phyloP scores from a whole-genome alignment of 2,888 invertebrate species.

The Melolontha melolontha region DNA sequence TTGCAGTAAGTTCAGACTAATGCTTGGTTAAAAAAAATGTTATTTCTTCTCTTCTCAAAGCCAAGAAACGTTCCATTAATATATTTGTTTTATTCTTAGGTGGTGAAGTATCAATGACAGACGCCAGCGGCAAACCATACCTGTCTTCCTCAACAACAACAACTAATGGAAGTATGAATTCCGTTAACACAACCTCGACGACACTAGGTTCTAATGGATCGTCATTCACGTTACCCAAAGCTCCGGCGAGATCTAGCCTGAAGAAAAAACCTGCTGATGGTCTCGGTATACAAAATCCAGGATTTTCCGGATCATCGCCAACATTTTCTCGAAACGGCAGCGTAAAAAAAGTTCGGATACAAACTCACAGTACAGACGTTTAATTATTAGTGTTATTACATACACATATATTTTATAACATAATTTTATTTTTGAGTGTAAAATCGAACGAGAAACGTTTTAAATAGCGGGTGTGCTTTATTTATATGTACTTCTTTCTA shows the following conservation, averaged over 20 bases:
- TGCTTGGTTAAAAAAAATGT: too few relatives aligned
- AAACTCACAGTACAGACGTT: conserved; percentile 92
- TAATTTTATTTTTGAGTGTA: background rate
- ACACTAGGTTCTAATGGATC: conserved; percentile 71
- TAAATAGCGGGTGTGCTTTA: too few relatives aligned
- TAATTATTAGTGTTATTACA: conserved; percentile 60
- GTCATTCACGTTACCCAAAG: conserved; percentile 66
- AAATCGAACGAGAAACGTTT: too few relatives aligned
- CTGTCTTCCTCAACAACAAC: conserved; percentile 60
- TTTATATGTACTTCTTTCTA: too few relatives aligned
- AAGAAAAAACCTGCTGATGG: conserved; percentile 81
- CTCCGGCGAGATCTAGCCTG: conserved; percentile 82
- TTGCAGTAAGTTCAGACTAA: too few relatives aligned
- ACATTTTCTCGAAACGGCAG: conserved; percentile 86
- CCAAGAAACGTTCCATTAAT: background rate
- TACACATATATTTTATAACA: background rate
- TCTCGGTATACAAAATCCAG: conserved; percentile 88
- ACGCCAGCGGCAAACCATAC: conserved; percentile 88
- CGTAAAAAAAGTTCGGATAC: conserved; percentile 91
- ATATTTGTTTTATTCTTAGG: background rate
- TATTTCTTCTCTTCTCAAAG: too few relatives aligned
- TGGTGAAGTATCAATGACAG: conserved; percentile 81
- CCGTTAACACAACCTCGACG: conserved; percentile 80
- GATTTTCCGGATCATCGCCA: conserved; percentile 86
- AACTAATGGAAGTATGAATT: conserved; percentile 72